Base-by-base conservation (phyloP, 2,888 invertebrate genomes). In the Cheilosia vernalis region DNA sequence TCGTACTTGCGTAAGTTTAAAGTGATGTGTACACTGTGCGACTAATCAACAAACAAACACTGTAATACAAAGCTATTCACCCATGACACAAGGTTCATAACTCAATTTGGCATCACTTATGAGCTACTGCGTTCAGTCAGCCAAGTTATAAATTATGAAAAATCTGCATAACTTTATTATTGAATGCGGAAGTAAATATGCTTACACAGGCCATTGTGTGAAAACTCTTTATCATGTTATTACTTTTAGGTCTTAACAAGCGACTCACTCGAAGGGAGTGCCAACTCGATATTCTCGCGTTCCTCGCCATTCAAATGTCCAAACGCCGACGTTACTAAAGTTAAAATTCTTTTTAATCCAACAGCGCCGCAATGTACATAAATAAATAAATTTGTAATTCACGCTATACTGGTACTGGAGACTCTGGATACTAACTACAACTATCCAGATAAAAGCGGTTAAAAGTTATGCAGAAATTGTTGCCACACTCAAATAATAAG, bases 371-470 rank as follows among this genome's bases (percentile, higher is more conserved):
- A 58, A 58, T 49, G 66, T 76, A 61, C 56, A 76, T 47, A 66
- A 47, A 80, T 70, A n/a, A n/a, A n/a, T n/a, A n/a, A n/a, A n/a
- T 2, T 76, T 72, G 49, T 70, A 76, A 56, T 81, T 70, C 74
- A 80, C 55, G 30, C 53, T 58, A 66, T 58, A 66, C 60, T 69
- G 63, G 67, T 80, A 63, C 27, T 64, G 9, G 9, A 76, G 70
- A 81, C 77, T 85, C 76, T 76, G 81, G 81, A 77, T 72, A 85
- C 70, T 77, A 44, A 85, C 85, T 72, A 85, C 76, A 81, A 85
- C 67, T 81, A 77, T 85, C 85, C 61, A 81, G 85, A 85, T 77
- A 72, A 72, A 85, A 81, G 85, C 76, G 76, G 85, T 85, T 85
- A 37, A 76, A 77, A 72, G 33, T 70, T 42, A 76, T 80, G 74